These are phyloP conservation scores for Microchrysa polita DNA, from an alignment of 2,888 invertebrate species.

Conservation along the genomic window DNA sequence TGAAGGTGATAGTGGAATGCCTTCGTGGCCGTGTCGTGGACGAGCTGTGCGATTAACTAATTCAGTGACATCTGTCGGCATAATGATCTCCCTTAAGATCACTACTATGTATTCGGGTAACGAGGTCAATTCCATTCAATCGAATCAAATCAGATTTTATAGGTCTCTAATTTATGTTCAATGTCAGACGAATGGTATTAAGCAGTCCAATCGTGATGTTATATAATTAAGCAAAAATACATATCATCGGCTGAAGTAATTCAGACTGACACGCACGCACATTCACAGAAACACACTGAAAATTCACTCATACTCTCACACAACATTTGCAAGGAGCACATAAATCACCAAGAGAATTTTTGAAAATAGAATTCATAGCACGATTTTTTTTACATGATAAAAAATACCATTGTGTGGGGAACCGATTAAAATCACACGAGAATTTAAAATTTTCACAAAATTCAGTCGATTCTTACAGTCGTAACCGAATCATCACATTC, in stretches of 20 bases:
- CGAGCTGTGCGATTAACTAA: neutral
- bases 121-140: no score
- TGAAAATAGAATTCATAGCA: conserved; percentile 48
- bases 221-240: conserved; percentile 29
- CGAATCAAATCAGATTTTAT: no score
- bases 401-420: neutral
- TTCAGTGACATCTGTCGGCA: neutral
- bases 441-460: neutral
- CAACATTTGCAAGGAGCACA: conserved; percentile 45
- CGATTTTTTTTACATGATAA: conserved; percentile 1
- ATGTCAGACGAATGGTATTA: neutral
- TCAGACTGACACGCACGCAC: neutral
- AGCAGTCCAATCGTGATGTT: neutral
- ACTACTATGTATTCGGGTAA: neutral
- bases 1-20: conserved; percentile 40
- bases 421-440: neutral
- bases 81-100: conserved; percentile 18
- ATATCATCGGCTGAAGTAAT: neutral
- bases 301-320: conserved; percentile 13
- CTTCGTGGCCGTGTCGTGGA: conserved; percentile 30
- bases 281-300: neutral
- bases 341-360: conserved; percentile 48
- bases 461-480: neutral
- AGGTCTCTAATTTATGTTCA: no score
- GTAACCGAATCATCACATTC: neutral